phyloP scores from a whole-genome alignment of 1,140 invertebrate genomes.

The Drosophila miranda region DNA sequence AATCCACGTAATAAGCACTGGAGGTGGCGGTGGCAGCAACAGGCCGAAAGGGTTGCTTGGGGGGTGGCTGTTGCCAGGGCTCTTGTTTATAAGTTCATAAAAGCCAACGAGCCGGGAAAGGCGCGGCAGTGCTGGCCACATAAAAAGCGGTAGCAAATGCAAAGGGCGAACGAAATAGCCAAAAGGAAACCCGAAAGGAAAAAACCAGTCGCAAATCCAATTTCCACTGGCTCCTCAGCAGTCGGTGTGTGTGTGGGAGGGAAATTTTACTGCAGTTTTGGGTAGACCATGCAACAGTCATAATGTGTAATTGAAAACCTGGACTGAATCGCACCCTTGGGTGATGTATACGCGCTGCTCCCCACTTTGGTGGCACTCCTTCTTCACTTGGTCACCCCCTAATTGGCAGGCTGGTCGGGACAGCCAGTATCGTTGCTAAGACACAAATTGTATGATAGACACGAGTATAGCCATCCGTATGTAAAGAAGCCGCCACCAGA shows the following conservation, averaged over 20 bases:
- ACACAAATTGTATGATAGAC: slow-evolving; percentile 28
- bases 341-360: slow-evolving; percentile 12
- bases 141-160: slow-evolving; percentile 44
- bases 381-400: slow-evolving; percentile 24
- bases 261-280: slow-evolving; percentile 60
- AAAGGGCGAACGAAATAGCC: slow-evolving; percentile 15
- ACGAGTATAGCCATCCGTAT: slow-evolving; percentile 21
- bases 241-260: slow-evolving; percentile 10
- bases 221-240: slow-evolving; percentile 41
- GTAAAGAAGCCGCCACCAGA: slow-evolving; percentile 38
- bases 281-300: slow-evolving; percentile 42
- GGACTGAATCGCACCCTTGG: slow-evolving; percentile 68
- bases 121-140: slow-evolving; percentile 15
- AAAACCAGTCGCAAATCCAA: slow-evolving; percentile 69
- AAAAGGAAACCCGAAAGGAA: slow-evolving; percentile 24
- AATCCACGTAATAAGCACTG: slow-evolving; percentile 80
- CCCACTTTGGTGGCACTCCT: background rate
- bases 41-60: slow-evolving; percentile 70
- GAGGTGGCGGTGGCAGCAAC: slow-evolving; percentile 61
- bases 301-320: slow-evolving; percentile 82
- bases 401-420: slow-evolving; percentile 60
- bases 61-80: slow-evolving; percentile 4
- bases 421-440: background rate
- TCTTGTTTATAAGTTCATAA: slow-evolving; percentile 82
- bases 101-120: slow-evolving; percentile 68